A percentile compares a stretch with the other conserved stretches of the same genome.
phyloP scores from a whole-genome alignment of 2,113 vertebrate genomes.

The Otis tarda region DNA sequence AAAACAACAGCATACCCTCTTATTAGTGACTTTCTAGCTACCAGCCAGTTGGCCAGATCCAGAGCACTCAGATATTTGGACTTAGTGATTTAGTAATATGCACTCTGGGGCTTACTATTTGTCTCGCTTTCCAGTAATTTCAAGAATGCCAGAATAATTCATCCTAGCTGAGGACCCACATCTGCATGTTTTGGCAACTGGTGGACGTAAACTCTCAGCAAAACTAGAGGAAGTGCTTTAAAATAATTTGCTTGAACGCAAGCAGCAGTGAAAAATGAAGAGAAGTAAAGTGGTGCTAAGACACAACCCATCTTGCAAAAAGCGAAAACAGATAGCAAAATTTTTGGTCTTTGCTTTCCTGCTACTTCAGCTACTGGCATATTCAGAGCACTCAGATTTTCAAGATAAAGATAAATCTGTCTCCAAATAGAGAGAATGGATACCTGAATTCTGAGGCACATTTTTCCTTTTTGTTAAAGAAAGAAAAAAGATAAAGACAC shows the following conservation, averaged over 20 bases:
- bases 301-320: background rate
- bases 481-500: slow-evolving; percentile 72
- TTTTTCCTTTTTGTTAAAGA: slow-evolving; percentile 75
- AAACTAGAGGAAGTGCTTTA: background rate
- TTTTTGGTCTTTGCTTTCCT: background rate
- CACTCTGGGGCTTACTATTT: background rate
- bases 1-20: background rate
- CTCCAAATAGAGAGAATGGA: background rate
- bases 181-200: background rate
- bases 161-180: background rate
- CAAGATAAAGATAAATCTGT: background rate
- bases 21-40: background rate
- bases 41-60: background rate
- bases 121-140: background rate
- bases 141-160: background rate
- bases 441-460: slow-evolving; percentile 4
- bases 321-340: background rate
- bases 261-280: background rate
- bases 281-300: background rate
- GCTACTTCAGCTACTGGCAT: background rate
- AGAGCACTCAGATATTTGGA: background rate
- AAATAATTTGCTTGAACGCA: background rate
- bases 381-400: background rate
- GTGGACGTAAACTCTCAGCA: background rate
- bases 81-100: background rate